A percentile compares a stretch with the other conserved stretches of the same genome.
Evolutionary conservation across 2,888 invertebrate genomes (phyloP).

Genomic region (Chaitophorus viminalis): DNA sequence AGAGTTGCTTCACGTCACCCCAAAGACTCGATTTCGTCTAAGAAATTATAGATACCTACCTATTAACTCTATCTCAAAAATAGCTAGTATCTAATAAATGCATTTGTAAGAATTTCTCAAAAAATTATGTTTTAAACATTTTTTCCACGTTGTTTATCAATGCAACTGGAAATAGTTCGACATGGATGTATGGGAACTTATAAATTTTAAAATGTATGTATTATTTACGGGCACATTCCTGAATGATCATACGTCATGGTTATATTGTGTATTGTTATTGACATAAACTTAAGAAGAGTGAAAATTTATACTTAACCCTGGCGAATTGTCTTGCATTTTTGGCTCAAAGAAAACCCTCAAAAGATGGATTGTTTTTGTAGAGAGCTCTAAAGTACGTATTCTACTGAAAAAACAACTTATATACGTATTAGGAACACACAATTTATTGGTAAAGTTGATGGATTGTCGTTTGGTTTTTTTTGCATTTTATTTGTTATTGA

Average conservation of each 20-base stretch:
- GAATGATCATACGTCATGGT: neutral
- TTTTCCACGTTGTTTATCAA: conserved; percentile 1
- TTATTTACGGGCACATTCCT: neutral
- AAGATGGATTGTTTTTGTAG: conserved; percentile 38
- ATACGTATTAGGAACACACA: neutral
- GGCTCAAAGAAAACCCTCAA: conserved; percentile 16
- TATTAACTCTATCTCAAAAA: too few relatives aligned
- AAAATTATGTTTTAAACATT: neutral
- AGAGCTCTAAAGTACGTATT: neutral
- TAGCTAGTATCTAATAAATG: too few relatives aligned
- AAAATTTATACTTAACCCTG: neutral
- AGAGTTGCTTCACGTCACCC: too few relatives aligned
- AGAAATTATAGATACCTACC: too few relatives aligned
- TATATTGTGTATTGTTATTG: neutral
- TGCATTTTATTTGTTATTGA: neutral
- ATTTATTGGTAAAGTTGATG: neutral
- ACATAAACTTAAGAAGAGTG: neutral
- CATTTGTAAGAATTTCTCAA: neutral
- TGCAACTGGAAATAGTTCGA: neutral
- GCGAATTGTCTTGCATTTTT: neutral
- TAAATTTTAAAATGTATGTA: neutral
- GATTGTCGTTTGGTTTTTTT: neutral
- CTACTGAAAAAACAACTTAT: neutral
- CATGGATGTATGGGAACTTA: neutral
- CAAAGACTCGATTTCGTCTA: too few relatives aligned